Conservation (phyloP, 2,113 vertebrate species). For the Zapornia atra region DNA sequence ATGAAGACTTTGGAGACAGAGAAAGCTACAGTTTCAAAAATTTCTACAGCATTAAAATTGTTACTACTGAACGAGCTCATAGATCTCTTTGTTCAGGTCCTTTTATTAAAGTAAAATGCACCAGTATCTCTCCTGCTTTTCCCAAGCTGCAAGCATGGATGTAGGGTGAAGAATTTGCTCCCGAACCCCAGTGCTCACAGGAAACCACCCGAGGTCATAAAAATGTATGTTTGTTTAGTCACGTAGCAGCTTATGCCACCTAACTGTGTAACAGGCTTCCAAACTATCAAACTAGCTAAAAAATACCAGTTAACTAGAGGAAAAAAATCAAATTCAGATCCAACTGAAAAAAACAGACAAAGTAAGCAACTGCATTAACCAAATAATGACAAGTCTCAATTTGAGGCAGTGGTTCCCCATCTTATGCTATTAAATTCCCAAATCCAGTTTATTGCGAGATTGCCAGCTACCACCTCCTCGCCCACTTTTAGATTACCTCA, state of each 20-base stretch:
- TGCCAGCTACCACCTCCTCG: not conserved
- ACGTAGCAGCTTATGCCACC: not conserved
- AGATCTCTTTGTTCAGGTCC: conserved; percentile 33
- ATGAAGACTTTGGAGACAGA: conserved; percentile 70
- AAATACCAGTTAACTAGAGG: conserved; percentile 48
- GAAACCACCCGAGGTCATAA: conserved; percentile 41
- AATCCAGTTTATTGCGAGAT: not conserved
- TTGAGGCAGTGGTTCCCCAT: not conserved
- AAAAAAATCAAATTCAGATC: not conserved
- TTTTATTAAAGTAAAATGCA: conserved; percentile 51
- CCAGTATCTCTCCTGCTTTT: conserved; percentile 25
- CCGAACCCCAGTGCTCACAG: not conserved
- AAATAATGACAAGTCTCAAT: conserved; percentile 26
- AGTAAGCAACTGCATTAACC: not conserved
- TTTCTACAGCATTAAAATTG: conserved; percentile 62
- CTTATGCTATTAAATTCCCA: not conserved
- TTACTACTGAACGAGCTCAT: conserved; percentile 44
- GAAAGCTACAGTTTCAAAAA: conserved; percentile 70
- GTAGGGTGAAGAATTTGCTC: conserved; percentile 22
- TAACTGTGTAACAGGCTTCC: not conserved
- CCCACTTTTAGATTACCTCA: not conserved
- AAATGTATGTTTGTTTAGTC: conserved; percentile 28
- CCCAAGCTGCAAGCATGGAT: not conserved
- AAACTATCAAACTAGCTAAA: conserved; percentile 44
- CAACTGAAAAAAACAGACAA: not conserved